Evolutionary conservation across 2,888 invertebrate genomes (phyloP).

Genomic region (Autographa pulchrina): DNA sequence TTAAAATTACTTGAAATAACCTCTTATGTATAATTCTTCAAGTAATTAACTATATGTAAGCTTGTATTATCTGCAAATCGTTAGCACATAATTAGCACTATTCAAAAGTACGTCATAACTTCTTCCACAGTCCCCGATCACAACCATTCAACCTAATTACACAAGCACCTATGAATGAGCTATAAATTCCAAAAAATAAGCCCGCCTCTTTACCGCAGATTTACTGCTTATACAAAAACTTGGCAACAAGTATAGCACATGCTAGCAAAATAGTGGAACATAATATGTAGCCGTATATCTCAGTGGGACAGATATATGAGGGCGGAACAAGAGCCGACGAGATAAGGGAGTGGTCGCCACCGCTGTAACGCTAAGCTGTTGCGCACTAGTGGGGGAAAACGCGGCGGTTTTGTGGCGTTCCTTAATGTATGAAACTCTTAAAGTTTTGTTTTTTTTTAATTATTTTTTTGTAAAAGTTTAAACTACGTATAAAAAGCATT

Average conservation of each 20-base stretch:
- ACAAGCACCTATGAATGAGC: neutral
- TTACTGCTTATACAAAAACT: constrained; percentile 27
- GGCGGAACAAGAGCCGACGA: constrained; percentile 64
- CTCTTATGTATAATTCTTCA: no score
- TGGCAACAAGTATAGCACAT: constrained; percentile 43
- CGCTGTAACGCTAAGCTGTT: constrained; percentile 25
- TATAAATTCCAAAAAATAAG: neutral
- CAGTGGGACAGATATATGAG: constrained; percentile 66
- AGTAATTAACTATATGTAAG: no score
- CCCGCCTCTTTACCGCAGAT: constrained; percentile 22
- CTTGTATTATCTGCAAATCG: no score
- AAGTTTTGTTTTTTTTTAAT: no score
- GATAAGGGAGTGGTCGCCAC: constrained; percentile 65
- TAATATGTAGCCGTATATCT: constrained; percentile 40
- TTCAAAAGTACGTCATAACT: neutral
- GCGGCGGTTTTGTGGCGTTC: constrained; percentile 7
- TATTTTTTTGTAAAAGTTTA: neutral
- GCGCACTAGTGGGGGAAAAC: constrained; percentile 36
- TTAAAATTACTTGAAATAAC: no score
- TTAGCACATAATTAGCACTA: neutral
- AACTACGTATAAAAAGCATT: neutral
- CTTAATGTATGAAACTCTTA: no score
- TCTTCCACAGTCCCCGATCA: neutral
- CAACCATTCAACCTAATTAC: neutral
- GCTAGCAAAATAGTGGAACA: constrained; percentile 48